phyloP scores from a whole-genome alignment of 2,888 invertebrate genomes.

The Deroplatys truncata region DNA sequence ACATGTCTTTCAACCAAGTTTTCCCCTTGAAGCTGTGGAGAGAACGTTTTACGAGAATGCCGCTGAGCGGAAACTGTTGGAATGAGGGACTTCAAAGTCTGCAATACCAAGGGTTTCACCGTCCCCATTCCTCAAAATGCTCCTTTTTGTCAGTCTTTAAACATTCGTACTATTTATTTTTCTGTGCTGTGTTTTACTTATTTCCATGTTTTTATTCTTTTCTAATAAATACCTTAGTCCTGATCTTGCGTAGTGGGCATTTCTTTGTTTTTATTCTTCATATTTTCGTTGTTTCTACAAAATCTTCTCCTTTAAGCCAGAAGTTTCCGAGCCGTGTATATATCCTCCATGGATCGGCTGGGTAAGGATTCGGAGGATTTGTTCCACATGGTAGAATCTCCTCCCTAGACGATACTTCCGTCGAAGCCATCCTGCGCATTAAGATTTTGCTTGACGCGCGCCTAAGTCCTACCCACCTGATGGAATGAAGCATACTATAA shows the following conservation, averaged over 20 bases:
- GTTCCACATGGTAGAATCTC: background rate
- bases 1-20: too few relatives aligned
- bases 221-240: background rate
- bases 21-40: background rate
- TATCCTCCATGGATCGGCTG: background rate
- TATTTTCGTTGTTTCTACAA: background rate
- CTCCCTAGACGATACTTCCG: background rate
- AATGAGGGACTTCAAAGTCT: background rate
- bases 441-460: background rate
- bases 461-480: background rate
- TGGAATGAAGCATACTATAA: background rate
- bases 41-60: background rate
- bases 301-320: background rate
- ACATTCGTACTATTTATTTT: background rate
- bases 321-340: background rate
- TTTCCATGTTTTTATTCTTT: background rate
- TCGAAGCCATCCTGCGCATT: background rate
- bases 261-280: background rate
- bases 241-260: background rate
- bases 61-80: background rate
- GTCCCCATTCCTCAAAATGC: too few relatives aligned
- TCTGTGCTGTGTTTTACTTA: background rate
- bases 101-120: background rate
- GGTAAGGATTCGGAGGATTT: background rate
- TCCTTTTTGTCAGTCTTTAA: background rate